These are phyloP conservation scores for Lithophane ornitopus DNA, from an alignment of 2,888 invertebrate species.

Conservation along the genomic window DNA sequence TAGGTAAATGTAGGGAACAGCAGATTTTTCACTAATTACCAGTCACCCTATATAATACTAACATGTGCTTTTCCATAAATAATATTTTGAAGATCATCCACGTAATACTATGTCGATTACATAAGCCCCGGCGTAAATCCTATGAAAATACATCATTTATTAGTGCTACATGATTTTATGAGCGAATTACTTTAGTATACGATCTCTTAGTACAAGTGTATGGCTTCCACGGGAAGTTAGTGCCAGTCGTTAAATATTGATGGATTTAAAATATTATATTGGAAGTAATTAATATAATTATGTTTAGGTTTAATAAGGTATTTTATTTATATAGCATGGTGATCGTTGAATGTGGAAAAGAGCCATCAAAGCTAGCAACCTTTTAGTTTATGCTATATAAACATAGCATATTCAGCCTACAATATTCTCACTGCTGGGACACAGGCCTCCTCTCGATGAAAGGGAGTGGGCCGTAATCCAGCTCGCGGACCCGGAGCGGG, in stretches of 20 bases:
- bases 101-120: slow-evolving; percentile 4
- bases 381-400: too few species aligned
- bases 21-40: too few species aligned
- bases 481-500: too few species aligned
- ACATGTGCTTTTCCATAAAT: slow-evolving; percentile 6
- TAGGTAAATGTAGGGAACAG: too few species aligned
- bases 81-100: slow-evolving; percentile 18
- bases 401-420: too few species aligned
- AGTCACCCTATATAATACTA: too few species aligned
- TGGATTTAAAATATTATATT: slow-evolving; percentile 6
- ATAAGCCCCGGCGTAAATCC: slow-evolving; percentile 7
- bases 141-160: slow-evolving; percentile 36
- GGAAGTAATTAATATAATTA: slow-evolving; percentile 23
- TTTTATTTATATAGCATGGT: neutral
- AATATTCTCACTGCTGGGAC: too few species aligned
- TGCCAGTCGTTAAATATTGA: slow-evolving; percentile 26
- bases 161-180: slow-evolving; percentile 37
- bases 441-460: too few species aligned
- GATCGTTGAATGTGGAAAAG: neutral
- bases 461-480: too few species aligned
- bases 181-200: slow-evolving; percentile 17
- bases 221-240: slow-evolving; percentile 5
- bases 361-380: neutral
- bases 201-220: slow-evolving; percentile 10
- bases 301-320: neutral